A percentile compares a stretch with the other conserved stretches of the same genome.
Evolutionary conservation across 2,888 invertebrate genomes (phyloP).

Genomic region (Andrena hattorfiana): DNA sequence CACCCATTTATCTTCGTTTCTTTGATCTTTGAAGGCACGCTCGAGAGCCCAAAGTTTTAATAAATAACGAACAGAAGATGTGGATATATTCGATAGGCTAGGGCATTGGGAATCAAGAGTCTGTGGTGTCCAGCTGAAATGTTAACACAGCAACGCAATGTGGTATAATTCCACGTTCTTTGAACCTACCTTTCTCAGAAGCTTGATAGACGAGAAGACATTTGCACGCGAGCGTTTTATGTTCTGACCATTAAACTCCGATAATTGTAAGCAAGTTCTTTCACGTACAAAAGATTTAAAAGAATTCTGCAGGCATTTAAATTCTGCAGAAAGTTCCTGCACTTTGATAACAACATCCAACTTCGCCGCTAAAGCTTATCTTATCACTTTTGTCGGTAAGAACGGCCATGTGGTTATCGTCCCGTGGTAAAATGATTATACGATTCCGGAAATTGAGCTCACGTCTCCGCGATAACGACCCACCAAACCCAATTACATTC

Average conservation of each 20-base stretch:
- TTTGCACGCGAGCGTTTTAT: no score
- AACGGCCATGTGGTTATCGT: constrained; percentile 49
- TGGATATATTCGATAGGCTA: background rate
- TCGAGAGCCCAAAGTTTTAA: background rate
- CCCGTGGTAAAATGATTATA: constrained; percentile 42
- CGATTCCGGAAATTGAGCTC: constrained; percentile 61
- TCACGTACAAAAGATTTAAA: background rate
- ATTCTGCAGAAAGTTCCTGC: constrained; percentile 8
- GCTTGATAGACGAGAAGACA: no score
- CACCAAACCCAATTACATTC: constrained; percentile 63
- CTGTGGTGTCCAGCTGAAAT: no score
- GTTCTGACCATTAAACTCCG: background rate
- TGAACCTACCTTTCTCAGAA: no score
- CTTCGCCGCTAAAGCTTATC: background rate
- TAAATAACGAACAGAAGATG: background rate
- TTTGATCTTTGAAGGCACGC: background rate
- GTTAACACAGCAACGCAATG: no score
- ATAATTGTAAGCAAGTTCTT: background rate
- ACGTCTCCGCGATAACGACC: constrained; percentile 53
- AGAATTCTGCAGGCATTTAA: background rate
- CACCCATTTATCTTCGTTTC: background rate
- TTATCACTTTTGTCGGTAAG: constrained; percentile 55
- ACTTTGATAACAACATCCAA: background rate
- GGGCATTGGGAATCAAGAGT: no score
- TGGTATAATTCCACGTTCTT: no score